Evolutionary conservation across 2,797 vertebrate species (phyloP).

Genomic region (Mycteria americana): DNA sequence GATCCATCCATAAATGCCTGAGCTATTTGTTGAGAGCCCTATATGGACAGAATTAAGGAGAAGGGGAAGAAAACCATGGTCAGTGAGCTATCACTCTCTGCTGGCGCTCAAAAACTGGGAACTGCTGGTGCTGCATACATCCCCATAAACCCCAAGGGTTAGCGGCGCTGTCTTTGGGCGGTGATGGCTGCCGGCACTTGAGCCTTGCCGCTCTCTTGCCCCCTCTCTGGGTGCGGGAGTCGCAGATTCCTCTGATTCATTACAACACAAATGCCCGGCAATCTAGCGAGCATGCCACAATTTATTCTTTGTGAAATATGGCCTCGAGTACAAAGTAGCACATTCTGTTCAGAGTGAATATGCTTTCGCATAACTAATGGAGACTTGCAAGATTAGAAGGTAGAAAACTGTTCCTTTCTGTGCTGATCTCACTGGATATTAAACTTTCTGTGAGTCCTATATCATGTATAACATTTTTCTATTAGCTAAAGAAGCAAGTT

Average conservation of each 20-base stretch:
- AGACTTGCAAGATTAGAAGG: neutral
- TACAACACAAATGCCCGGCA: neutral
- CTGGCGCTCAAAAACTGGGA: neutral
- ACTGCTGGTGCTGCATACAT: neutral
- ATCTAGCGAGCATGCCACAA: neutral
- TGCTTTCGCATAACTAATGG: constrained; percentile 2
- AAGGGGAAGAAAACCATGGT: neutral
- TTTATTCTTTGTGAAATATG: neutral
- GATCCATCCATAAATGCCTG: neutral
- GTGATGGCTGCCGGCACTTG: accelerated
- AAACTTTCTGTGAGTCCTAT: neutral
- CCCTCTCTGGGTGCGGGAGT: accelerated
- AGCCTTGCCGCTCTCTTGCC: accelerated
- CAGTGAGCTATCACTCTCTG: no score
- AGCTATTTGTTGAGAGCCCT: neutral
- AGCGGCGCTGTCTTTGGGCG: neutral
- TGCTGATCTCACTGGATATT: constrained; percentile 23
- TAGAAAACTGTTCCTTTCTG: constrained; percentile 5
- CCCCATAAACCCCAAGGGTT: neutral
- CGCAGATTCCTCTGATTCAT: neutral
- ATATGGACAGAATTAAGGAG: neutral
- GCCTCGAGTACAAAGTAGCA: neutral
- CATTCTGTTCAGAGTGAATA: neutral
- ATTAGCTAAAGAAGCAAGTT: neutral
- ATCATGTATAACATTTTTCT: neutral